Conservation (phyloP, 2,888 invertebrate species). For the Anarsia innoxiella region DNA sequence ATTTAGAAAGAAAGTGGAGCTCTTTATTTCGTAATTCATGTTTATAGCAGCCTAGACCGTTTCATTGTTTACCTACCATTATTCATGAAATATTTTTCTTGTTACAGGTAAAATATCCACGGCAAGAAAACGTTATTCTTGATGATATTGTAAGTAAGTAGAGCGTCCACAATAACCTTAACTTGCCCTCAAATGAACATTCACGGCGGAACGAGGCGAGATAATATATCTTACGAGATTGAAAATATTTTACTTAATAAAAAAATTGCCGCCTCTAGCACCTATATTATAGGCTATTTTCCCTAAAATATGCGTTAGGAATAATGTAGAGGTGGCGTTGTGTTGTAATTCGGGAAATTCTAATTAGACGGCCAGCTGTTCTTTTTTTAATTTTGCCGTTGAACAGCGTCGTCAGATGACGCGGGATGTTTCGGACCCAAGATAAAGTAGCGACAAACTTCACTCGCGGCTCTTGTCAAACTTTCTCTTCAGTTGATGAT, state of each 20-base stretch:
- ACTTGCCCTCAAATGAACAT: constrained; percentile 2
- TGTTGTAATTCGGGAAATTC: constrained; percentile 70
- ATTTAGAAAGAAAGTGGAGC: no score
- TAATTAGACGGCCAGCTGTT: constrained; percentile 68
- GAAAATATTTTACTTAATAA: constrained; percentile 7
- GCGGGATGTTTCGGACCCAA: constrained; percentile 39
- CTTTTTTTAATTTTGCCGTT: constrained; percentile 64
- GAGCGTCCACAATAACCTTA: background rate
- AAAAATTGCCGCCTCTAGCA: constrained; percentile 9
- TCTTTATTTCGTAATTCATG: no score
- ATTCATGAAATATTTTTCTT: no score
- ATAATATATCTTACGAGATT: constrained; percentile 2
- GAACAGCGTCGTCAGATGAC: constrained; percentile 60
- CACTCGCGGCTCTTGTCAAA: no score
- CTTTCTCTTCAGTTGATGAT: background rate
- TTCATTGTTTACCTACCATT: no score
- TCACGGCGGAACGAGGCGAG: constrained; percentile 3
- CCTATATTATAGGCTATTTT: constrained; percentile 15
- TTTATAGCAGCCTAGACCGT: no score
- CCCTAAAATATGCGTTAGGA: constrained; percentile 33
- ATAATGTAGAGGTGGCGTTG: constrained; percentile 38
- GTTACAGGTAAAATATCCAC: no score
- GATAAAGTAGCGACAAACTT: constrained; percentile 35
- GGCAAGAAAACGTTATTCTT: no score
- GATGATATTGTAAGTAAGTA: background rate